Percentiles rank a stretch among this genome's conserved stretches.
Evolutionary conservation across 2,888 invertebrate species (phyloP).

Genomic region (Acleris laterana): DNA sequence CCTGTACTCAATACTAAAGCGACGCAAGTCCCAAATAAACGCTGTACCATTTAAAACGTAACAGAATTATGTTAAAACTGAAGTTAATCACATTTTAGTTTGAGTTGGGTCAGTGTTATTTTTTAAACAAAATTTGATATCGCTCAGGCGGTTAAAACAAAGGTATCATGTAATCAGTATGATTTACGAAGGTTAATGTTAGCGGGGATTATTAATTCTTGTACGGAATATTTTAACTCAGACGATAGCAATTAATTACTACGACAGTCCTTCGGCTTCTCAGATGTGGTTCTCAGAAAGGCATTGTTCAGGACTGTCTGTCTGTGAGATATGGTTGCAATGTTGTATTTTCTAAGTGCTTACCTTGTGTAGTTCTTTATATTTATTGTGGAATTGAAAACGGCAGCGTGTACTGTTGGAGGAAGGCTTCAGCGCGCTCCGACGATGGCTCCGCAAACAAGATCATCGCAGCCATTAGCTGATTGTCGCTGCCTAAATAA

Average conservation of each 20-base stretch:
- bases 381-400: constrained; percentile 27
- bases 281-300: background rate
- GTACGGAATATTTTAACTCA: background rate
- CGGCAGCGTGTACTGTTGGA: constrained; percentile 5
- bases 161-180: constrained; percentile 16
- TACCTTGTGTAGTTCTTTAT: constrained; percentile 6
- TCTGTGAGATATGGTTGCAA: background rate
- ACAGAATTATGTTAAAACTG: background rate
- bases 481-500: constrained; percentile 42
- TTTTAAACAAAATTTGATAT: constrained; percentile 3
- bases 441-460: constrained; percentile 66
- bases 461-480: constrained; percentile 66
- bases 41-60: background rate
- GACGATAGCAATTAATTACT: background rate
- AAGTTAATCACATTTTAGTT: background rate
- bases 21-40: background rate
- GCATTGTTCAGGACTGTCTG: background rate
- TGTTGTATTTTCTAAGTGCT: background rate
- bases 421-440: constrained; percentile 40
- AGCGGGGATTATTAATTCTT: background rate
- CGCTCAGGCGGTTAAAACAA: constrained; percentile 14
- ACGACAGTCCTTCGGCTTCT: background rate
- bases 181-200: constrained; percentile 19
- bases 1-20: constrained; percentile 27
- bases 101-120: background rate